phyloP scores from a whole-genome alignment of 2,888 invertebrate species.

The Aphodius granarius region DNA sequence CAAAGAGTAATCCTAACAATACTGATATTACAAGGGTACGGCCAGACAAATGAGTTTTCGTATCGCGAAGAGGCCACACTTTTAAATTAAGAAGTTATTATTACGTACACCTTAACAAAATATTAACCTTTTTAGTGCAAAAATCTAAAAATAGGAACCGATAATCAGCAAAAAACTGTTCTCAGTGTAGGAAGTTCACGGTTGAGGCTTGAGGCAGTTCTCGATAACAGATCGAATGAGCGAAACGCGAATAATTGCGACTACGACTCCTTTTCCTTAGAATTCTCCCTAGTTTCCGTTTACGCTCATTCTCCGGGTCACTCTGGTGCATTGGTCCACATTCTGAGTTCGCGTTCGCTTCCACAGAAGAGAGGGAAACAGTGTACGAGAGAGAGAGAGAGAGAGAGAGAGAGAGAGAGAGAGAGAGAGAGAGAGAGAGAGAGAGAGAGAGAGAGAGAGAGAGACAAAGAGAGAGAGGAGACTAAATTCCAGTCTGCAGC shows the following conservation, averaged over 20 bases:
- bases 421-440: slow-evolving; percentile 23
- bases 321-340: slow-evolving; percentile 33
- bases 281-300: slow-evolving; percentile 25
- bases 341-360: slow-evolving; percentile 22
- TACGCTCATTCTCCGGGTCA: slow-evolving; percentile 32
- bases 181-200: neutral
- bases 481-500: neutral
- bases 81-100: no score
- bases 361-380: slow-evolving; percentile 26
- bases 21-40: no score
- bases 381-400: neutral
- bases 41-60: no score
- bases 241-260: slow-evolving; percentile 1
- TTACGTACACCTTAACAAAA: neutral
- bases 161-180: neutral
- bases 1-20: no score
- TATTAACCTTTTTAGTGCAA: neutral
- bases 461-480: neutral
- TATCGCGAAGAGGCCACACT: no score
- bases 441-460: slow-evolving; percentile 23
- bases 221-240: neutral
- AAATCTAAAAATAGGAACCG: neutral
- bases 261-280: neutral
- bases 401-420: slow-evolving; percentile 6
- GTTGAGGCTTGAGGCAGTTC: neutral